phyloP scores from a whole-genome alignment of 2,888 invertebrate species.

The Allolobophora icterica region DNA sequence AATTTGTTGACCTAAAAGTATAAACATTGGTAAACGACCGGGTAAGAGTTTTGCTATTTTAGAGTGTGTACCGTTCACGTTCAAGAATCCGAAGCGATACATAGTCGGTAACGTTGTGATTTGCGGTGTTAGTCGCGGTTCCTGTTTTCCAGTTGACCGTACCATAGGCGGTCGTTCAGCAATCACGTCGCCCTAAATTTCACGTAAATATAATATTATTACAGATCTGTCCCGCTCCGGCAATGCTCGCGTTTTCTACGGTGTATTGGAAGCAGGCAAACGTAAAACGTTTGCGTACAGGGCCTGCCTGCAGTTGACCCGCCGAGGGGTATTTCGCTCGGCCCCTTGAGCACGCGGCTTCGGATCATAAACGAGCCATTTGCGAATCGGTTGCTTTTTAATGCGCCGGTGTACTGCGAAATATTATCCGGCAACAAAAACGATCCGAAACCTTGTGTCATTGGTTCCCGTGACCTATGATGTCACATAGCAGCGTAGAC shows the following conservation, averaged over 20 bases:
- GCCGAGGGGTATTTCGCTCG: neutral
- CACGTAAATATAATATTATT: conserved; percentile 8
- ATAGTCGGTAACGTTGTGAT: no score
- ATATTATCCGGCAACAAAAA: no score
- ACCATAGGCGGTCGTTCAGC: neutral
- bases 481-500: no score
- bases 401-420: no score
- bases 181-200: neutral
- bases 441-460: no score
- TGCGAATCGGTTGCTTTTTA: neutral
- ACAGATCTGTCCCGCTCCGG: conserved; percentile 6
- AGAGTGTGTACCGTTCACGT: neutral
- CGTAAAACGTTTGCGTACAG: neutral
- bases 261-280: neutral
- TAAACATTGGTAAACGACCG: neutral
- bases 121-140: no score
- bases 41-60: neutral
- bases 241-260: neutral
- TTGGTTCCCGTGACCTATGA: no score
- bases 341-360: neutral
- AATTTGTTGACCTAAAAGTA: no score
- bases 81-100: no score
- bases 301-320: neutral
- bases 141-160: neutral
- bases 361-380: neutral